A percentile compares a stretch with the other conserved stretches of the same genome.
Evolutionary conservation across 2,113 vertebrate species (phyloP).

Genomic region (Panurus biarmicus): DNA sequence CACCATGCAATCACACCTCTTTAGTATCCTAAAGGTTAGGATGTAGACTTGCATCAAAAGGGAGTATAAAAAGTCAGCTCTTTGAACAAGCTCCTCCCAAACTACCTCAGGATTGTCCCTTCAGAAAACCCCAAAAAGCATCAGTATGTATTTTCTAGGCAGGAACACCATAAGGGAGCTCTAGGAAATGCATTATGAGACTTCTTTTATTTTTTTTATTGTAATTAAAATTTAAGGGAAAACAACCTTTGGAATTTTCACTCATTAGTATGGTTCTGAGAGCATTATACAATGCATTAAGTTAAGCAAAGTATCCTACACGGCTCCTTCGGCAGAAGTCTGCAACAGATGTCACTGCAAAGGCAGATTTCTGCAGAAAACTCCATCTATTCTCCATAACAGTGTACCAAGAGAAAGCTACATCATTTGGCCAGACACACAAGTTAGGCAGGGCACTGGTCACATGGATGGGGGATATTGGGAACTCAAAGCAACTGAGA

Average conservation of each 20-base stretch:
- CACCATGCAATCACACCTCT: neutral
- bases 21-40: neutral
- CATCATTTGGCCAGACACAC: neutral
- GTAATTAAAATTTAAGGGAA: neutral
- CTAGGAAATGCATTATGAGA: neutral
- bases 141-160: neutral
- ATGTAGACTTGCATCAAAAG: neutral
- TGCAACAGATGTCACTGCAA: neutral
- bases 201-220: fast-evolving
- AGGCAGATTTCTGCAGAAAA: neutral
- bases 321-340: neutral
- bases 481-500: neutral
- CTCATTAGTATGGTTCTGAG: neutral
- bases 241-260: neutral
- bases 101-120: neutral
- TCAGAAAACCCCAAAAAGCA: neutral
- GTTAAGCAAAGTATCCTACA: neutral
- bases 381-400: neutral
- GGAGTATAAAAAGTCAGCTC: neutral
- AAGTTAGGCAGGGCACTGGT: neutral
- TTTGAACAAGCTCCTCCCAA: neutral
- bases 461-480: neutral
- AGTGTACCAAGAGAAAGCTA: neutral
- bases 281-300: neutral
- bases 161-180: neutral